Conservation (phyloP, 2,888 invertebrate species). For the Hermaeophaga mercurialis region DNA sequence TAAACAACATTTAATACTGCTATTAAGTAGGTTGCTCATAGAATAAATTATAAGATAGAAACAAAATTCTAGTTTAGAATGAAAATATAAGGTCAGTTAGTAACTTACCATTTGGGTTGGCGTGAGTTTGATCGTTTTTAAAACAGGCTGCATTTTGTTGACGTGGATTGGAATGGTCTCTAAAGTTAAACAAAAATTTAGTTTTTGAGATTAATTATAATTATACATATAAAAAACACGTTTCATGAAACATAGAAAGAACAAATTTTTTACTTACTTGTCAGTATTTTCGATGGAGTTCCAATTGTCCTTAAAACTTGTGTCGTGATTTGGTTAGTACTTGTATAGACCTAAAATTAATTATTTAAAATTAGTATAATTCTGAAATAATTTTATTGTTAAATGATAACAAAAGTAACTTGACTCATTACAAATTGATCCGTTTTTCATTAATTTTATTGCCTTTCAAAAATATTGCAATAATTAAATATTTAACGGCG, state of each 20-base stretch:
- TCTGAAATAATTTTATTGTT: background rate
- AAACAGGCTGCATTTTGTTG: constrained; percentile 60
- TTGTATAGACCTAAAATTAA: constrained; percentile 32
- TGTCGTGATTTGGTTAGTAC: constrained; percentile 20
- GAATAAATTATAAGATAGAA: too few relatives aligned
- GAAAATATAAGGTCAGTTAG: too few relatives aligned
- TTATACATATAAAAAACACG: background rate
- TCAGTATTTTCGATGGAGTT: constrained; percentile 50
- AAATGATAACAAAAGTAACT: too few relatives aligned
- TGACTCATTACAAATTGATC: too few relatives aligned
- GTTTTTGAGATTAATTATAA: background rate
- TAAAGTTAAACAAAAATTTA: constrained; percentile 40
- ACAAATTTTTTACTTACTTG: constrained; percentile 50
- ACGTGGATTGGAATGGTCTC: constrained; percentile 61
- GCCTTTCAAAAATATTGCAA: too few relatives aligned
- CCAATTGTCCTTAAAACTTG: constrained; percentile 43
- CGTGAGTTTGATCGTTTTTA: constrained; percentile 62
- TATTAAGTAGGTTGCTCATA: too few relatives aligned
- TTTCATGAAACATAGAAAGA: background rate
- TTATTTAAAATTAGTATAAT: background rate
- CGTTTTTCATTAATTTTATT: too few relatives aligned
- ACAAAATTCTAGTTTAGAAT: too few relatives aligned
- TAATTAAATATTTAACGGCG: too few relatives aligned
- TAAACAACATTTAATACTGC: too few relatives aligned
- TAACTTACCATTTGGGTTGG: constrained; percentile 61